Evolutionary conservation across 2,113 vertebrate species (phyloP).

Genomic region (Rattus rattus): DNA sequence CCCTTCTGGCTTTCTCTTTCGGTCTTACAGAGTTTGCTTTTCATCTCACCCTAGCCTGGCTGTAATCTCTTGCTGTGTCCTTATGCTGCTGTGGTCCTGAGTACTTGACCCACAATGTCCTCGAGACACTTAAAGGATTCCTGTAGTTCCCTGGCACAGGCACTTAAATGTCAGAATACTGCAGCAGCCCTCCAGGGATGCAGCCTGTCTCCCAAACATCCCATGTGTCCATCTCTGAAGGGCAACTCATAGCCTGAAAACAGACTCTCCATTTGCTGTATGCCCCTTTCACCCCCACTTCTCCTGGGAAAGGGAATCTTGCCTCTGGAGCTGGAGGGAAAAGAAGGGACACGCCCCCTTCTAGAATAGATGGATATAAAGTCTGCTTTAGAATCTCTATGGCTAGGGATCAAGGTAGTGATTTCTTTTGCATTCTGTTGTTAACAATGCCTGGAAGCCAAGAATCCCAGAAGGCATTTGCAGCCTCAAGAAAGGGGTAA

Average conservation of each 20-base stretch:
- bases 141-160: background rate
- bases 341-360: rapidly evolving
- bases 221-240: rapidly evolving
- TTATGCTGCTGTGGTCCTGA: background rate
- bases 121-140: background rate
- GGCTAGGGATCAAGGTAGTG: background rate
- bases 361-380: background rate
- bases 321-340: background rate
- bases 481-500: background rate
- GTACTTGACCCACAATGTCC: background rate
- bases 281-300: rapidly evolving
- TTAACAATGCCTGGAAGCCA: background rate
- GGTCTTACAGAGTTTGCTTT: background rate
- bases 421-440: background rate
- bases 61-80: background rate
- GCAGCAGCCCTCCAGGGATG: background rate
- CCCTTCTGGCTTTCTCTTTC: background rate
- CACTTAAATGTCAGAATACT: background rate
- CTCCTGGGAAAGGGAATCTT: background rate
- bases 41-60: background rate
- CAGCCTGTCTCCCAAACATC: background rate
- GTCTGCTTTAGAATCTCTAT: background rate
- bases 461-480: background rate
- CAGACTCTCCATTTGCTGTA: rapidly evolving
- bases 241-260: rapidly evolving